Conservation (phyloP, 2,797 vertebrate genomes). For the Acipenser transmontanus region DNA sequence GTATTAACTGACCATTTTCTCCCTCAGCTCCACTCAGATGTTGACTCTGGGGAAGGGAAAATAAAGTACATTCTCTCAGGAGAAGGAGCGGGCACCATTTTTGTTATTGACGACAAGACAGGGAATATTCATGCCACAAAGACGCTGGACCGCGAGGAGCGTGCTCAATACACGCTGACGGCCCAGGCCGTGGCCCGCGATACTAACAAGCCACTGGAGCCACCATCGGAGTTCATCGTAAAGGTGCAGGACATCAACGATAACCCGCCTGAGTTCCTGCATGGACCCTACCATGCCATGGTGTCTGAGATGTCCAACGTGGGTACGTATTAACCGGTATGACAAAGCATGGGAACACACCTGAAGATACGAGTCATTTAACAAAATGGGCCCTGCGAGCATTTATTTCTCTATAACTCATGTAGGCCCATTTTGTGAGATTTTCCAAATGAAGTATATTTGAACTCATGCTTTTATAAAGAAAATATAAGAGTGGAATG, state of each 20-base stretch:
- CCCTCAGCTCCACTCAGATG: slow-evolving; percentile 89
- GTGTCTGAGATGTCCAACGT: slow-evolving; percentile 97
- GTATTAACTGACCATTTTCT: slow-evolving; percentile 23
- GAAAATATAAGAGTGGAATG: too few relatives aligned
- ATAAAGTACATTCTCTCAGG: slow-evolving; percentile 98
- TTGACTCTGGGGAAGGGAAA: slow-evolving; percentile 84
- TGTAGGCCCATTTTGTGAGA: too few relatives aligned
- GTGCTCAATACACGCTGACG: slow-evolving; percentile 92
- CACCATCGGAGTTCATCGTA: slow-evolving; percentile 93
- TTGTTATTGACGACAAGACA: slow-evolving; percentile 96
- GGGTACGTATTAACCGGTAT: slow-evolving; percentile 62
- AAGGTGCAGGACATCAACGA: slow-evolving; percentile 99
- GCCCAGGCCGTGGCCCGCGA: slow-evolving; percentile 89
- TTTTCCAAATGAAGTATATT: too few relatives aligned
- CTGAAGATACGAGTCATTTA: too few relatives aligned
- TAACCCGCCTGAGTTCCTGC: slow-evolving; percentile 90
- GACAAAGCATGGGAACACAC: too few relatives aligned
- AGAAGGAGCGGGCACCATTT: slow-evolving; percentile 94
- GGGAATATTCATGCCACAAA: slow-evolving; percentile 98
- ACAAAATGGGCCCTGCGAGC: too few relatives aligned
- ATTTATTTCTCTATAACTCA: too few relatives aligned
- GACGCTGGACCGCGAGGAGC: slow-evolving; percentile 91
- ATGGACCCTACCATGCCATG: slow-evolving; percentile 87
- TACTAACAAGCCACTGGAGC: slow-evolving; percentile 88
- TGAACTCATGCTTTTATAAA: too few relatives aligned